Evolutionary conservation across 1,140 invertebrate genomes (phyloP), one percentile per base, ranked within the genome.

Genomic region (Nasonia longicornis): DNA sequence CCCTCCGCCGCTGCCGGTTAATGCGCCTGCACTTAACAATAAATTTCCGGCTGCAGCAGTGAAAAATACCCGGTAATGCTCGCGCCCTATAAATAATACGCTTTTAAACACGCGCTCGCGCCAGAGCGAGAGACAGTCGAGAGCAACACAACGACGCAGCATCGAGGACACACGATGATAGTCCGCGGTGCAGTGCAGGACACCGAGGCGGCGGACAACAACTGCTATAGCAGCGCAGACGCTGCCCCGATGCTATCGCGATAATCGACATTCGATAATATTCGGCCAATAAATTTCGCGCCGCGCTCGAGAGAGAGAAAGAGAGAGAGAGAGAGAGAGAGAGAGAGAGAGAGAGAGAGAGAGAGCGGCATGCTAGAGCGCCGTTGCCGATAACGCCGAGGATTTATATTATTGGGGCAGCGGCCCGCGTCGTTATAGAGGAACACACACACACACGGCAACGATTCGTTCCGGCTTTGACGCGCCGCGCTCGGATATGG

Each of bases 251-350:
- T 84, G 52, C 75, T 83, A 84, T 84, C 83, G 52, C 73, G 83
- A 84, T 84, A 84, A 82, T 82, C 81, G 73, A 63, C 52, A 26
- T 42, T 79, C 76, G 81, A 82, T 82, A 82, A 76, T 82, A 75
- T 74, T 78, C 76, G 29, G 26, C 52, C 81, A 82, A 79, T 82
- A 82, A 78, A 82, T 82, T 82, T 73, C 10, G 67, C 29, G 76
- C 31, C 58, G 38, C 16, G 26, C 26, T 26, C 26, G 26, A 26
- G 26, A 26, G 26, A 26, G 26, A 26, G 26, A 26, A 0, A 26
- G 26, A 26, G 0, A 26, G 26, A 26, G 26, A 26, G 26, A 26
- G 7, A 29, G 11, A n/a, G 20, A 26, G 26, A 26, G 26, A 26
- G 26, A 26, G 26, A 26, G 26, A 26, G 26, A 26, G 26, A 26